A percentile compares a stretch with the other conserved stretches of the same genome.
Evolutionary conservation across 2,888 invertebrate genomes (phyloP).

Genomic region (Drosophila villosipedis): DNA sequence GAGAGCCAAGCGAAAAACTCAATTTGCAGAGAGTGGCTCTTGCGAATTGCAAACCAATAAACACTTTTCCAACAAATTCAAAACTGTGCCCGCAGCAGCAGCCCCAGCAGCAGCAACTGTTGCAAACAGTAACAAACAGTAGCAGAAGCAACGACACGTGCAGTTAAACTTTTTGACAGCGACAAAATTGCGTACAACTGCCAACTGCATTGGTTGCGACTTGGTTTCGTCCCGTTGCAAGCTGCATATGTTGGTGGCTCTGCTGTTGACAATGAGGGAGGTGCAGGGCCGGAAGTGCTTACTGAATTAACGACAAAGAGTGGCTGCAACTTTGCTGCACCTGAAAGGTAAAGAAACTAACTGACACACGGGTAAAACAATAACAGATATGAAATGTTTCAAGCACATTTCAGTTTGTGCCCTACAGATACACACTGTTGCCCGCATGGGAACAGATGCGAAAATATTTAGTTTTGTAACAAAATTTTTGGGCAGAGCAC

Average conservation of each 20-base stretch:
- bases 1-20: conserved; percentile 66
- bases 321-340: conserved; percentile 68
- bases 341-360: conserved; percentile 55
- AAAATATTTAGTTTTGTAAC: conserved; percentile 76
- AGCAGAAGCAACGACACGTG: conserved; percentile 39
- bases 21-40: conserved; percentile 74
- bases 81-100: conserved; percentile 51
- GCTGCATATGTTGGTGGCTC: conserved; percentile 27
- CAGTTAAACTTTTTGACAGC: conserved; percentile 75
- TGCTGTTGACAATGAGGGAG: neutral
- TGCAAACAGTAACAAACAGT: conserved; percentile 12
- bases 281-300: conserved; percentile 52
- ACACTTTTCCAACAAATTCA: conserved; percentile 78
- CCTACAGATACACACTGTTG: conserved; percentile 32
- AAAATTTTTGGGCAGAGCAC: conserved; percentile 52
- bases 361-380: conserved; percentile 66
- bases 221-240: conserved; percentile 25
- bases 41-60: conserved; percentile 74
- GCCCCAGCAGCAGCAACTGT: conserved; percentile 20
- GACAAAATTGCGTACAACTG: conserved; percentile 75
- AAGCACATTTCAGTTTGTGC: conserved; percentile 76
- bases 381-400: conserved; percentile 71
- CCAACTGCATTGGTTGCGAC: conserved; percentile 54
- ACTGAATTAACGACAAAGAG: conserved; percentile 74
- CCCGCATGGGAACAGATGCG: conserved; percentile 66